Conservation (phyloP, 2,888 invertebrate genomes). For the Elmis aenea region DNA sequence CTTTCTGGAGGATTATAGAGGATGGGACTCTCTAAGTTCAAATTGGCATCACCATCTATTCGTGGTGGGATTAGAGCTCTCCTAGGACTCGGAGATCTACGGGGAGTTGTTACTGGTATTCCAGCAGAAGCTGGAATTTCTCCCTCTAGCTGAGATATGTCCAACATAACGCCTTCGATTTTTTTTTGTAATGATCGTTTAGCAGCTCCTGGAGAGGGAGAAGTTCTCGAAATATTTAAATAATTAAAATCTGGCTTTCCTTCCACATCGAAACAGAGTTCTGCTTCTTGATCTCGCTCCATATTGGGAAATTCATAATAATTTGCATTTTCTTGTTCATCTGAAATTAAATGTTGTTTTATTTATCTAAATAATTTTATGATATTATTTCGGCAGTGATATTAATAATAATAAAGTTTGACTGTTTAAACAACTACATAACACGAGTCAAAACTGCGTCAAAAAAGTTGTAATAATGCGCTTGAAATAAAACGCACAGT, state of each 20-base stretch:
- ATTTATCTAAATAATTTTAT: too few relatives aligned
- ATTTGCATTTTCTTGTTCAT: slow-evolving; percentile 8
- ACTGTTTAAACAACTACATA: too few relatives aligned
- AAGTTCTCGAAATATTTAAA: too few relatives aligned
- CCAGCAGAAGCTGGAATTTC: slow-evolving; percentile 21
- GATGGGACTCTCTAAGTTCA: too few relatives aligned
- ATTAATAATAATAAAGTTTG: too few relatives aligned
- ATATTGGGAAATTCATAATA: slow-evolving; percentile 13
- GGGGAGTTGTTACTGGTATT: slow-evolving; percentile 23
- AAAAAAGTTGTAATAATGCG: too few relatives aligned
- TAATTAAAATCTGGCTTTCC: slow-evolving; percentile 10
- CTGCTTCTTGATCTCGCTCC: slow-evolving; percentile 8
- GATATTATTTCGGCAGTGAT: too few relatives aligned
- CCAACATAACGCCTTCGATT: slow-evolving; percentile 9
- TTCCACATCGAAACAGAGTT: slow-evolving; percentile 15
- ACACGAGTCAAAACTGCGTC: too few relatives aligned
- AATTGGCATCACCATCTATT: too few relatives aligned
- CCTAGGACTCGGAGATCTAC: slow-evolving; percentile 16
- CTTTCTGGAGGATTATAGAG: too few relatives aligned
- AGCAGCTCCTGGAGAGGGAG: slow-evolving; percentile 4
- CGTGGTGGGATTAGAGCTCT: not conserved
- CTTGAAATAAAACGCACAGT: too few relatives aligned
- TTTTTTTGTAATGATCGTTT: slow-evolving; percentile 7
- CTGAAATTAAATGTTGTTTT: too few relatives aligned
- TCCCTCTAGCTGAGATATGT: slow-evolving; percentile 6